Evolutionary conservation across 2,113 vertebrate genomes (phyloP).

Genomic region (Bombycilla garrulus): DNA sequence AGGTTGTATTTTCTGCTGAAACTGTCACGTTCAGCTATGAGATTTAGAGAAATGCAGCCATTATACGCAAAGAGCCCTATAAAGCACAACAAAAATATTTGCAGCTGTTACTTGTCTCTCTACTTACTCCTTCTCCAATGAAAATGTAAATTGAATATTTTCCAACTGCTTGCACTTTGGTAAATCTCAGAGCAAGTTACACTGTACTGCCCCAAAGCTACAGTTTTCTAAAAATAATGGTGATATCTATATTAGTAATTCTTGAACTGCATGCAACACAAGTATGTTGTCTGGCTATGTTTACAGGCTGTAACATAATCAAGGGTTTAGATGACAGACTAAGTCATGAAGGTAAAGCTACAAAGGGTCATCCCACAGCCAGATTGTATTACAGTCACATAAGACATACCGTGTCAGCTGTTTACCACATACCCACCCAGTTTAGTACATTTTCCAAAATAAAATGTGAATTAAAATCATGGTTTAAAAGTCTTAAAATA

Average conservation of each 20-base stretch:
- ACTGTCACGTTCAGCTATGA: neutral
- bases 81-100: neutral
- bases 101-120: conserved; percentile 11
- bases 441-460: conserved; percentile 57
- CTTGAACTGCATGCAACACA: conserved; percentile 36
- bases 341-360: conserved; percentile 36
- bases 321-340: conserved; percentile 38
- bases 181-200: conserved; percentile 5
- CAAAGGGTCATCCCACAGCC: conserved; percentile 3
- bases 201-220: neutral
- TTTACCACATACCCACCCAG: conserved; percentile 14
- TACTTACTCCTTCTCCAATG: neutral
- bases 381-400: conserved; percentile 26
- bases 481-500: conserved; percentile 25
- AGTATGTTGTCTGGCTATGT: conserved; percentile 23
- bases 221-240: conserved; percentile 54
- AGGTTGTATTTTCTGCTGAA: neutral
- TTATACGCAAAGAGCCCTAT: neutral
- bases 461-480: conserved; percentile 58
- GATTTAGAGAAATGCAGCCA: neutral
- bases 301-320: conserved; percentile 60
- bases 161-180: neutral
- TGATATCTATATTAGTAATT: conserved; percentile 20
- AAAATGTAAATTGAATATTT: conserved; percentile 29
- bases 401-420: conserved; percentile 33